Conservation (phyloP, 2,113 vertebrate genomes). For the Cryptotis parvus region DNA sequence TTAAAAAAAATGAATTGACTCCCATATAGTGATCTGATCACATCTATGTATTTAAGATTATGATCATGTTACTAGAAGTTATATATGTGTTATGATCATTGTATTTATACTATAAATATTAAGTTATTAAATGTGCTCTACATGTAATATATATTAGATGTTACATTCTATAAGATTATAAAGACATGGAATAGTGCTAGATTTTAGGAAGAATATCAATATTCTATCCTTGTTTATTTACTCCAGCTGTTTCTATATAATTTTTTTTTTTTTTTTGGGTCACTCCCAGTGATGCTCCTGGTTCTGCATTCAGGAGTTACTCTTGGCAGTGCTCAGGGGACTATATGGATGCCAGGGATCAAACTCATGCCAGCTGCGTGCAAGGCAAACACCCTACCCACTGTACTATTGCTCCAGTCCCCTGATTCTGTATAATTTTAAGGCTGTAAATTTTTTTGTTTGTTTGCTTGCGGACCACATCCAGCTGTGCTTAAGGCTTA, state of each 20-base stretch:
- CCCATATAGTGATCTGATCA: neutral
- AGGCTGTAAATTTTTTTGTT: too few species aligned
- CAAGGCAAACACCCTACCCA: too few species aligned
- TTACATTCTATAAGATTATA: neutral
- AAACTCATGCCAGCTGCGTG: too few species aligned
- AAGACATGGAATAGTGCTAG: neutral
- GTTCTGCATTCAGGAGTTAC: too few species aligned
- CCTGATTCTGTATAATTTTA: too few species aligned
- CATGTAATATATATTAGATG: neutral
- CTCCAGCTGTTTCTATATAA: neutral
- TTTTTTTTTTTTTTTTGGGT: neutral
- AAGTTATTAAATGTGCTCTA: neutral
- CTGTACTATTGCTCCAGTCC: too few species aligned
- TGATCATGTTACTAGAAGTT: neutral
- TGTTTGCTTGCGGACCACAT: too few species aligned
- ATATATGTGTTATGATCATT: neutral
- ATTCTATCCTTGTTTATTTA: neutral
- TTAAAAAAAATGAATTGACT: constrained; percentile 40
- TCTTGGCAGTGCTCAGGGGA: too few species aligned
- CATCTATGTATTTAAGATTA: neutral
- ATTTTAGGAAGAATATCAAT: neutral
- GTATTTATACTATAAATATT: too few species aligned
- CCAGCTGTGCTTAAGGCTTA: too few species aligned
- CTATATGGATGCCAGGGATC: too few species aligned
- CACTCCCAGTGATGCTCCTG: too few species aligned